phyloP scores from a whole-genome alignment of 2,888 invertebrate species.

The Smittia aterrima region DNA sequence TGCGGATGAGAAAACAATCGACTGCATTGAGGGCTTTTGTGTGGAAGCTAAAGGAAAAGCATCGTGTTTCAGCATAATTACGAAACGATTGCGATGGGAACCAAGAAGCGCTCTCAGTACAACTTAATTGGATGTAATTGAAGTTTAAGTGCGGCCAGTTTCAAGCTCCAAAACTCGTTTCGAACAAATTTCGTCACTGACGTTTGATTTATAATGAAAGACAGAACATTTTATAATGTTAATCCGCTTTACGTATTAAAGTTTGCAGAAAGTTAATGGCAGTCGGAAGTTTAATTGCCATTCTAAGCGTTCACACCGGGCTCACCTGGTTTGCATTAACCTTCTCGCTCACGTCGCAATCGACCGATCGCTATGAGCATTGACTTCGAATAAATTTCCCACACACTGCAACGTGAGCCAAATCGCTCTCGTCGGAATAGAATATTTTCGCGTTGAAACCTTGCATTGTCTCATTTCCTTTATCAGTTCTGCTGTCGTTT shows the following conservation, averaged over 20 bases:
- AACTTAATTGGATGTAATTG: slow-evolving; percentile 32
- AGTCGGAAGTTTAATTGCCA: background rate
- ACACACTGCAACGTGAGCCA: background rate
- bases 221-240: background rate
- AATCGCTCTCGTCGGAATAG: background rate
- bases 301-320: background rate
- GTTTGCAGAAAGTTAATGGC: background rate
- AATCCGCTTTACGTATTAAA: too few relatives aligned
- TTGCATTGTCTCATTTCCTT: background rate
- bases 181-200: background rate
- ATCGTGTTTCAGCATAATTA: slow-evolving; percentile 17
- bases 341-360: background rate
- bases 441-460: background rate
- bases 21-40: background rate
- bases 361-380: slow-evolving; percentile 1
- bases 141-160: slow-evolving; percentile 18
- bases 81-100: background rate
- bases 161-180: background rate
- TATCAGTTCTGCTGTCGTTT: background rate
- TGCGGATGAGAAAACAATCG: slow-evolving; percentile 11
- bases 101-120: background rate
- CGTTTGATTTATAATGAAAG: background rate
- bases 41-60: background rate
- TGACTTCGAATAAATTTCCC: slow-evolving; percentile 10
- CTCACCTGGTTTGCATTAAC: slow-evolving; percentile 2